Evolutionary conservation across 1,140 invertebrate genomes (phyloP), one percentile per base, ranked within the genome.

Genomic region (Philotrypesis tridentata): DNA sequence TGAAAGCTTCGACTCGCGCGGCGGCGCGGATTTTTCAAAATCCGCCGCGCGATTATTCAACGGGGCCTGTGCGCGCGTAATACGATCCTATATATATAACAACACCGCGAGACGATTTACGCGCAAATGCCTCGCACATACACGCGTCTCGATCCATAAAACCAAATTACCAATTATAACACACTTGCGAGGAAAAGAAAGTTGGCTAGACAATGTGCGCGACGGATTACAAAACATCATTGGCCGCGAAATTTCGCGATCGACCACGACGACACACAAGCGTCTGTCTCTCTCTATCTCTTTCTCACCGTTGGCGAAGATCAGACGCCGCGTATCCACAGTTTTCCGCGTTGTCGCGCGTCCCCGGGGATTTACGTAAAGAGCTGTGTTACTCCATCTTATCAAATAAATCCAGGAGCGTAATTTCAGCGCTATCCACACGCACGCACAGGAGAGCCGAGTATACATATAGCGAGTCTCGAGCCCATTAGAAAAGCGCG

Each of bases 401-500:
- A 68, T 78, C 23, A 68, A 68, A 78, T 68, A 78, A 78, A 68
- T 78, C 21, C 25, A 29, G 29, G 40, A 37, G 60, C 33, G 61
- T 76, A 76, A 76, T 76, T 76, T 76, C 73, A 76, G 31, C 48
- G 31, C n/a, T n/a, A n/a, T 75, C 70, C 70, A 65, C n/a, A 48
- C 25, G 17, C 63, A 60, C 48, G 27, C 21, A 43, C 67, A 21
- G 9, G 25, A 76, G n/a, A n/a, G n/a, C n/a, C n/a, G n/a, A n/a
- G n/a, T n/a, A n/a, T n/a, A n/a, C n/a, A n/a, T n/a, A n/a, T n/a
- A n/a, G n/a, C n/a, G n/a, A n/a, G n/a, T n/a, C n/a, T 72, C 29
- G 78, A 84, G 63, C 8, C 82, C 55, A 75, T 63, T 82, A 61
- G 37, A 82, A 79, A 80, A 81, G 60, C 48, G n/a, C n/a, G n/a